Conservation (phyloP, 1,140 invertebrate genomes). For the Luehdorfia chinensis region DNA sequence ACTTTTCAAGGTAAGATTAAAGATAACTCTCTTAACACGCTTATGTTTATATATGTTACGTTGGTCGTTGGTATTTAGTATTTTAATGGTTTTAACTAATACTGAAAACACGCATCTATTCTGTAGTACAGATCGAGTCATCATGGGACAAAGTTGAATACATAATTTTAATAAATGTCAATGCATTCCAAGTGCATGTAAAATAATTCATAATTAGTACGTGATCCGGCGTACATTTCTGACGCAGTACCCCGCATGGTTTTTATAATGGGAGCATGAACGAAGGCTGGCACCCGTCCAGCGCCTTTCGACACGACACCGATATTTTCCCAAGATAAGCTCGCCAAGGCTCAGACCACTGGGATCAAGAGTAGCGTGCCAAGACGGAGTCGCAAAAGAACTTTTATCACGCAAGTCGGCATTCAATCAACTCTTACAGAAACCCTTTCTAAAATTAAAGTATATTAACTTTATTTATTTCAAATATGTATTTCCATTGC, state of each 20-base stretch:
- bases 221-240: constrained; percentile 7
- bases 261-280: constrained; percentile 29
- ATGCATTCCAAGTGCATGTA: too few species aligned
- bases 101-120: too few species aligned
- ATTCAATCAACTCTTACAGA: constrained; percentile 11
- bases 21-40: too few species aligned
- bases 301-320: constrained; percentile 47
- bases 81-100: too few species aligned
- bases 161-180: too few species aligned
- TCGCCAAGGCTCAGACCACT: constrained; percentile 30
- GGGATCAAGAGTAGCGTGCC: constrained; percentile 29
- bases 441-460: constrained; percentile 1
- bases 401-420: constrained; percentile 36
- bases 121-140: too few species aligned
- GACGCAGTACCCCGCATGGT: constrained; percentile 23
- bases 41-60: too few species aligned
- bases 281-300: constrained; percentile 50
- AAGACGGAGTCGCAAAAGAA: constrained; percentile 23
- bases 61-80: too few species aligned
- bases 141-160: too few species aligned
- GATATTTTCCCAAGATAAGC: constrained; percentile 59
- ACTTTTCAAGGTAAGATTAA: too few species aligned
- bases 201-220: constrained; percentile 5
- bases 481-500: too few species aligned
- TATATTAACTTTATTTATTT: too few species aligned